These are phyloP conservation scores for Phodopus roborovskii DNA, from an alignment of 2,113 vertebrate genomes.

Conservation along the genomic window DNA sequence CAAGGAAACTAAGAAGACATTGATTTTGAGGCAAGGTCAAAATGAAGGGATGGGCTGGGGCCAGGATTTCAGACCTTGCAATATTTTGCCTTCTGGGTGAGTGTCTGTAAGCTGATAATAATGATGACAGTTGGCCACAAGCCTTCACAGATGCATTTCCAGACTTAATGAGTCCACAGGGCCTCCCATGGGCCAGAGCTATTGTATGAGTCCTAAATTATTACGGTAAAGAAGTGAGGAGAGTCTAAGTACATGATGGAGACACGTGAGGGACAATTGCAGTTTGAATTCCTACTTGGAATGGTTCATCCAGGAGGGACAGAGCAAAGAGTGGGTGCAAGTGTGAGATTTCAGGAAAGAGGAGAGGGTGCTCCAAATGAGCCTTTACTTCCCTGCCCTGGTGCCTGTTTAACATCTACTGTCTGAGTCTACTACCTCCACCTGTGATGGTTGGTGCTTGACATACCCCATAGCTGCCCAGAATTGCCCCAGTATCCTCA, in stretches of 20 bases:
- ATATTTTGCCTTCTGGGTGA: slow-evolving; percentile 39
- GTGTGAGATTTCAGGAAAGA: neutral
- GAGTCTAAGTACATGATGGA: slow-evolving; percentile 5
- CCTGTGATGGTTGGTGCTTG: too few species aligned
- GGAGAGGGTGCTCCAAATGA: neutral
- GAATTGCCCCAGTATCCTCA: neutral
- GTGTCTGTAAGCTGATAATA: slow-evolving; percentile 16
- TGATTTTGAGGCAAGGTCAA: neutral
- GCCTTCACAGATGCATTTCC: slow-evolving; percentile 60
- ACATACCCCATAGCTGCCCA: neutral
- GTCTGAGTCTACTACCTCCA: neutral
- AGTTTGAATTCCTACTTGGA: slow-evolving; percentile 28
- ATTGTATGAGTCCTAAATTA: slow-evolving; percentile 39
- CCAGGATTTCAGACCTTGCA: slow-evolving; percentile 43
- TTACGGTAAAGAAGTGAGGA: slow-evolving; percentile 11
- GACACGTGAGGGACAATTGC: neutral
- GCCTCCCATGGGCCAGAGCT: neutral
- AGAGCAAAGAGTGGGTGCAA: neutral
- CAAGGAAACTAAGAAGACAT: neutral
- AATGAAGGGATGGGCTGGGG: neutral
- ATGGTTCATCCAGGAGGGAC: neutral
- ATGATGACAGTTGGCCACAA: slow-evolving; percentile 47
- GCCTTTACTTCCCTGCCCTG: neutral
- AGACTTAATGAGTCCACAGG: slow-evolving; percentile 58
- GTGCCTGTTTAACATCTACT: neutral